Base-by-base conservation (phyloP, 2,888 invertebrate genomes). In the Scaptomyza flava region DNA sequence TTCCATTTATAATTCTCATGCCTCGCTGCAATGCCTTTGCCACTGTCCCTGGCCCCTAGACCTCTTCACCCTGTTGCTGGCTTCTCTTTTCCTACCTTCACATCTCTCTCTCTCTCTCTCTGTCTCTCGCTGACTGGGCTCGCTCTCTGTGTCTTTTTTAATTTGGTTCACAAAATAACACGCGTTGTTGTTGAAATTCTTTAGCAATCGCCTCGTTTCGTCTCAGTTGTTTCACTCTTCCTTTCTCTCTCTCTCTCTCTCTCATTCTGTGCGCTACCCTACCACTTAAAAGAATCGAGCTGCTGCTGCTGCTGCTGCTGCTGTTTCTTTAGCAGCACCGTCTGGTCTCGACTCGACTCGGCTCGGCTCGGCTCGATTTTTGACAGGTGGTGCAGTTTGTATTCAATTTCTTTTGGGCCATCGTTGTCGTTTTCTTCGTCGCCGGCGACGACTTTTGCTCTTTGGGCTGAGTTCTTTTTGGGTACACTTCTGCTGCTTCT, bases 321-420 rank as follows among this genome's bases (percentile, higher is more conserved):
- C 66, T 57, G 45, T 66, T 71, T 48, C 63, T 71, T 62, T 60
- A 23, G 63, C 63, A 63, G 36, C 57, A 57, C 65, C 84, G 78
- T 79, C 73, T 80, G 67, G 71, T 51, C 43, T 41, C 8, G 41
- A 9, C 41, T 41, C 17, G 41, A 2, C 17, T 41, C 38, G 42
- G 17, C 8, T 41, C 8, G 41, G 17, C 2, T 17, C 57, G 70
- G 66, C 81, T 82, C 87, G 85, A 76, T 89, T 87, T 90, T 89
- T 89, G 90, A 89, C 90, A 90, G 90, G 90, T 90, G 90, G 90
- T 89, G 89, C 76, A 86, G 87, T 81, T 81, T 77, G 81, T 86
- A 81, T 81, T 81, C 81, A 81, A 81, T 81, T 81, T 81, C 86
- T 80, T 74, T 78, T 68, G 73, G 77, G 56, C 72, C 72, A 45